These are phyloP conservation scores for Martes martes DNA, from an alignment of 2,113 vertebrate genomes.

Conservation along the genomic window DNA sequence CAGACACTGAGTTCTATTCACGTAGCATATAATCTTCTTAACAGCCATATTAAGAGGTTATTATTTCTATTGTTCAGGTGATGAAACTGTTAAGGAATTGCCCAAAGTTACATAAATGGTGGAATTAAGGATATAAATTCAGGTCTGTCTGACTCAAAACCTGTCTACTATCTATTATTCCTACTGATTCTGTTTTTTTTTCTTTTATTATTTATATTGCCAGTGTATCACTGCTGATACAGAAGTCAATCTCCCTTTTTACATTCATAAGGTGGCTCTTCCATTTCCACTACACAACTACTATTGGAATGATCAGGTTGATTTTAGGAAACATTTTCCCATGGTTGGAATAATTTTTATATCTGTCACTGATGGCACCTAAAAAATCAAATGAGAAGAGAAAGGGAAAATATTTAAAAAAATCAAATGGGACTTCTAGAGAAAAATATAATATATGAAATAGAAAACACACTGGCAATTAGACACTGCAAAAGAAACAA, in stretches of 20 bases:
- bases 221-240: background rate
- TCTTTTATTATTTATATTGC: background rate
- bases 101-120: background rate
- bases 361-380: background rate
- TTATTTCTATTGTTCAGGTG: background rate
- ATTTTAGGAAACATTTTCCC: background rate
- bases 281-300: background rate
- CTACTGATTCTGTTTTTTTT: background rate
- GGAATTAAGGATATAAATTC: background rate
- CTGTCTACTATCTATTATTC: background rate
- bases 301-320: background rate
- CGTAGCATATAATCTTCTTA: background rate
- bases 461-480: background rate
- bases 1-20: background rate
- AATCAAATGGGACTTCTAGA: background rate
- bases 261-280: background rate
- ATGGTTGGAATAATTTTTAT: background rate
- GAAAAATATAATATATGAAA: background rate
- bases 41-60: background rate
- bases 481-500: background rate
- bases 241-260: background rate
- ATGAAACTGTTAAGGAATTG: background rate
- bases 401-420: too few relatives aligned
- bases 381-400: background rate
- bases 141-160: background rate